phyloP scores from a whole-genome alignment of 2,113 vertebrate species.

The Lasiurus cinereus region DNA sequence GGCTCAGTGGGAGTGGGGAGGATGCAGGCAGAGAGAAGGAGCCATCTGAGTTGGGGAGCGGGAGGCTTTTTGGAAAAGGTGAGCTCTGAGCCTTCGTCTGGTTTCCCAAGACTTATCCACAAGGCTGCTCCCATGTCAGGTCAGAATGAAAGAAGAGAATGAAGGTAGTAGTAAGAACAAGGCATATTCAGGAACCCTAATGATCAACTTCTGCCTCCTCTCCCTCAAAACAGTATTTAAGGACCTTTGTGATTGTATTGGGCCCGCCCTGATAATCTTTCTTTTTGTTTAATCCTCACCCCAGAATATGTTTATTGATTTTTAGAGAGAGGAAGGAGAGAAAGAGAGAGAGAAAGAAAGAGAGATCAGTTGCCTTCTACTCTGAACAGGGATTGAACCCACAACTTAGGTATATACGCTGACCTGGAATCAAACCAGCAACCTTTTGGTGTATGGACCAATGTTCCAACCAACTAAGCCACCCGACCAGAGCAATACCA shows the following conservation, averaged over 20 bases:
- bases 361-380: background rate
- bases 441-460: background rate
- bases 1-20: background rate
- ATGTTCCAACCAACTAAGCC: background rate
- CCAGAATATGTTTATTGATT: background rate
- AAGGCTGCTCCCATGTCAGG: background rate
- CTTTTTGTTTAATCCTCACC: background rate
- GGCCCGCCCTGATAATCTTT: background rate
- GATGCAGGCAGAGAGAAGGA: background rate
- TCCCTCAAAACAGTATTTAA: background rate
- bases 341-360: no score
- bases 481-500: background rate
- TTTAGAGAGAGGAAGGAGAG: background rate
- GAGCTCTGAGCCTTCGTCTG: background rate
- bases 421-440: background rate
- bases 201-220: background rate
- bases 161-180: background rate
- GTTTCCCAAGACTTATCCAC: background rate
- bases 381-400: background rate
- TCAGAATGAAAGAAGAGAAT: background rate
- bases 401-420: background rate
- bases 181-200: accelerated
- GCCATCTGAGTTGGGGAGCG: background rate
- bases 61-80: background rate
- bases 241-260: background rate